Percentiles rank a stretch among this genome's conserved stretches.
Conservation (phyloP, 2,888 invertebrate species). For the Parnassius mnemosyne region DNA sequence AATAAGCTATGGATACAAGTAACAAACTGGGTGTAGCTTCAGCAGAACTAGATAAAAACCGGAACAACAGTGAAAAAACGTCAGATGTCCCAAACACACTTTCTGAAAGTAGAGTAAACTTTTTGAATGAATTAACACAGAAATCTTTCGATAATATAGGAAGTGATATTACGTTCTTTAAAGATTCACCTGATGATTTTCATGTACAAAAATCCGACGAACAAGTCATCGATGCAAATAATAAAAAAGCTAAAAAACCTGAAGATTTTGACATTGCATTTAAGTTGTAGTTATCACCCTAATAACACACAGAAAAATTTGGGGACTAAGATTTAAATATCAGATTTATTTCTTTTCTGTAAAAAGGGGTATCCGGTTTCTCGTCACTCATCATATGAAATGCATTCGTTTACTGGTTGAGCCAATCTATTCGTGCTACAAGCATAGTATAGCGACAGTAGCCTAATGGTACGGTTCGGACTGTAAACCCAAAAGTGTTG, state of each 20-base stretch:
- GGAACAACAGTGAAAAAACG: constrained; percentile 63
- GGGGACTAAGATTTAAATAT: no score
- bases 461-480: no score
- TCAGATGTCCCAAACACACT: constrained; percentile 71
- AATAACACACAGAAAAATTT: no score
- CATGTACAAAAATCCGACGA: constrained; percentile 34
- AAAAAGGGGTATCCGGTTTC: no score
- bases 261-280: no score
- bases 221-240: constrained; percentile 27
- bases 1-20: constrained; percentile 88
- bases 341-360: no score
- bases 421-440: no score
- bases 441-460: no score
- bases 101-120: constrained; percentile 71
- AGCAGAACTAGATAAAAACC: constrained; percentile 78
- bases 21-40: constrained; percentile 85
- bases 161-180: constrained; percentile 51
- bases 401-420: no score
- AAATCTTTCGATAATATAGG: constrained; percentile 47
- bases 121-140: constrained; percentile 72
- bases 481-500: no score
- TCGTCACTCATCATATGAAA: no score
- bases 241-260: constrained; percentile 64
- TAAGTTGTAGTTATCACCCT: no score
- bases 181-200: constrained; percentile 48